Percentiles rank a stretch among this genome's conserved stretches.
Evolutionary conservation across 2,888 invertebrate species (phyloP).

Genomic region (Myopa testacea): DNA sequence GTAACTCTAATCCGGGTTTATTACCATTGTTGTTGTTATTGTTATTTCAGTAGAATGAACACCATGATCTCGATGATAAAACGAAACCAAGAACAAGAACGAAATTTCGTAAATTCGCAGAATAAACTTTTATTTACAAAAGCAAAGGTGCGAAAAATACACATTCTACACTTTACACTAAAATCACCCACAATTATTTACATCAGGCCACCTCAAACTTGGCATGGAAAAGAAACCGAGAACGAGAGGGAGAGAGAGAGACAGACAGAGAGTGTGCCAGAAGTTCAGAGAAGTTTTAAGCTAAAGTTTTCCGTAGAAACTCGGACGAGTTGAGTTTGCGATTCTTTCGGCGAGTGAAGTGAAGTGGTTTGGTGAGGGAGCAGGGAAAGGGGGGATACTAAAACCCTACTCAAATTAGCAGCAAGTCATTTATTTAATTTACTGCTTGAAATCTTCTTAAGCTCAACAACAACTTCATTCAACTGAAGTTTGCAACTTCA

Average conservation of each 20-base stretch:
- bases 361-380: not conserved
- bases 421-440: slow-evolving; percentile 62
- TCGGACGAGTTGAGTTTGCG: not conserved
- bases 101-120: no score
- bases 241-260: no score
- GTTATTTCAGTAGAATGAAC: no score
- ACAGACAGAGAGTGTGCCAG: not conserved
- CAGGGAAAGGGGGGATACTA: not conserved
- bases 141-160: no score
- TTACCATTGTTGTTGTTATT: no score
- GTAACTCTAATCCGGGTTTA: not conserved
- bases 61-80: no score
- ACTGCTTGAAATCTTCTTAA: slow-evolving; percentile 50
- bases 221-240: not conserved
- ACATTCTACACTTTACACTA: no score
- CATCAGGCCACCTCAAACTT: no score
- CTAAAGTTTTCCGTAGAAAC: not conserved
- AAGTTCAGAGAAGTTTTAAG: not conserved
- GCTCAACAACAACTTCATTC: slow-evolving; percentile 23
- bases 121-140: no score
- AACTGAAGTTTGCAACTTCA: not conserved
- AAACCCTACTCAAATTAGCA: slow-evolving; percentile 19
- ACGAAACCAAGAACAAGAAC: no score
- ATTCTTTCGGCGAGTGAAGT: slow-evolving; percentile 3
- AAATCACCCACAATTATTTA: no score